A percentile compares a stretch with the other conserved stretches of the same genome.
Evolutionary conservation across 2,113 vertebrate species (phyloP).

Genomic region (Stictonetta naevosa): DNA sequence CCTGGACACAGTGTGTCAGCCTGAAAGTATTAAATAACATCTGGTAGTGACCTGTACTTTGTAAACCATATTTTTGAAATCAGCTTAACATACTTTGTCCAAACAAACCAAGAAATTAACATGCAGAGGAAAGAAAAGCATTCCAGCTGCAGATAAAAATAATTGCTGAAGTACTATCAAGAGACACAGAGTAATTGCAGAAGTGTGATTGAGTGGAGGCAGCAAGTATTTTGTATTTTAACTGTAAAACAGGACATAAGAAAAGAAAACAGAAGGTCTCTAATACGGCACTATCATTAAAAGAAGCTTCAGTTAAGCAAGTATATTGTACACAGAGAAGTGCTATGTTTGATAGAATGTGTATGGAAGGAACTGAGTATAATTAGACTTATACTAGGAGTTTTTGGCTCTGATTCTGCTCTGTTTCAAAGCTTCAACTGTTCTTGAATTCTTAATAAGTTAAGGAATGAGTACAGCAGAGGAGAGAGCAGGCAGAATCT

Average conservation of each 20-base stretch:
- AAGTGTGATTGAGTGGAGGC: conserved; percentile 31
- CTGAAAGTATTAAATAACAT: conserved; percentile 38
- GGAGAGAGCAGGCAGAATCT: conserved; percentile 61
- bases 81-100: conserved; percentile 40
- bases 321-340: conserved; percentile 60
- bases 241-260: conserved; percentile 6
- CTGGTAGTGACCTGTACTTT: conserved; percentile 37
- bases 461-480: conserved; percentile 65
- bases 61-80: conserved; percentile 48
- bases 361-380: conserved; percentile 48
- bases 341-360: conserved; percentile 60
- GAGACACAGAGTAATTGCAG: neutral
- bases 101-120: conserved; percentile 59
- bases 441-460: conserved; percentile 71
- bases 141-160: conserved; percentile 61
- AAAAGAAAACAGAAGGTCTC: conserved; percentile 57
- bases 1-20: neutral
- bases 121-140: conserved; percentile 32
- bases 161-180: conserved; percentile 54
- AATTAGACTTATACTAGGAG: conserved; percentile 67
- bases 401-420: conserved; percentile 37
- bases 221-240: conserved; percentile 59
- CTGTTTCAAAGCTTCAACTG: conserved; percentile 60
- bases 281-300: conserved; percentile 56
- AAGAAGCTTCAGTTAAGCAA: conserved; percentile 21